Evolutionary conservation across 1,140 invertebrate species (phyloP), one percentile per base, ranked within the genome.

Genomic region (Wiebesia pumilae): DNA sequence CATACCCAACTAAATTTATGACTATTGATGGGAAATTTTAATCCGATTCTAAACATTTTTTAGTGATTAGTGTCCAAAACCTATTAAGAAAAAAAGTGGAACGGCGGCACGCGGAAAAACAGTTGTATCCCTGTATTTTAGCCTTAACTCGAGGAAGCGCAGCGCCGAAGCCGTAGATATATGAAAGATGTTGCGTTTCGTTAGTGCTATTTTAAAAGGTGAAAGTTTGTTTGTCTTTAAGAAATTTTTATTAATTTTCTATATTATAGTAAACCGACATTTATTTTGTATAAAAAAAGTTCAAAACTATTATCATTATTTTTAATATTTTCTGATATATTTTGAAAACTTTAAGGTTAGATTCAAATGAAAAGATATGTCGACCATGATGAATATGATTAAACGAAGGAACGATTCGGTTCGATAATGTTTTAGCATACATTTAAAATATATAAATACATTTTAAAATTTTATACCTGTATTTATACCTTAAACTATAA

Each of bases 11-110:
- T 84, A 21, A 84, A 90, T 89, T 90, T 92, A 83, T 93, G 84
- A 88, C 92, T 91, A 88, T 93, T 93, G 89, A 90, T 93, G 90
- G 93, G 90, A 89, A 93, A 93, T 94, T 94, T 94, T 89, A 93
- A 90, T 89, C 93, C 92, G 89, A 94, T 90, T 92, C 93, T 92
- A 84, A 93, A 92, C 94, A 94, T 94, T 71, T 93, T 40, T 16
- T 21, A 67, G 75, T 54, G 73, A 73, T 80, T 78, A 78, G 81
- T 83, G 81, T 92, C 89, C 89, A 89, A 86, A 89, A 89, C 90
- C 91, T 91, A 90, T 90, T 90, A 88, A 89, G 88, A 85, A 90
- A 21, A 89, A 91, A 90, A 90, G 88, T 43, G 91, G 91, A 92
- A 93, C 90, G 89, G 87, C 88, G 91, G 90, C 73, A 91, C 90